A percentile compares a stretch with the other conserved stretches of the same genome.
Conservation (phyloP, 2,797 vertebrate genomes). For the Orientallactaga sibirica region DNA sequence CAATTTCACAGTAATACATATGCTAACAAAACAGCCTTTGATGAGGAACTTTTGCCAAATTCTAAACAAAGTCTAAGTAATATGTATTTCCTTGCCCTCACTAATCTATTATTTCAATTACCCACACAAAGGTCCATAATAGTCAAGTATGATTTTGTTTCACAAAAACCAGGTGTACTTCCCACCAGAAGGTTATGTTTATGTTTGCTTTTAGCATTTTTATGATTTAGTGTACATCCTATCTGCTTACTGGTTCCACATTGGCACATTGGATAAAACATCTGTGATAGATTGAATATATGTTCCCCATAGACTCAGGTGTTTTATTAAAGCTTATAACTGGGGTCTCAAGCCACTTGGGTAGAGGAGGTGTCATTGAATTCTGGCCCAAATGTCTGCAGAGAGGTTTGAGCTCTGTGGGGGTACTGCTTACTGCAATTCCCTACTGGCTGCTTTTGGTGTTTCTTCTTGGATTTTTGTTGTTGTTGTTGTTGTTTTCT, state of each 20-base stretch:
- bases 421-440: too few relatives aligned
- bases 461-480: too few relatives aligned
- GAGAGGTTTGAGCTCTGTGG: too few relatives aligned
- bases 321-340: too few relatives aligned
- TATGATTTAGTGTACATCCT: not conserved
- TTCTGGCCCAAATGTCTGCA: too few relatives aligned
- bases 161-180: slow-evolving; percentile 49
- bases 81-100: not conserved
- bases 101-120: slow-evolving; percentile 59
- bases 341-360: too few relatives aligned
- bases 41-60: slow-evolving; percentile 65
- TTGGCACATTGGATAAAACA: slow-evolving; percentile 30
- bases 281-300: not conserved
- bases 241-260: not conserved
- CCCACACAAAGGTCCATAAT: slow-evolving; percentile 31
- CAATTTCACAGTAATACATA: slow-evolving; percentile 49
- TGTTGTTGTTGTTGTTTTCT: too few relatives aligned
- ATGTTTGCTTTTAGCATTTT: slow-evolving; percentile 52
- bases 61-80: slow-evolving; percentile 59
- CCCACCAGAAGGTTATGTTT: slow-evolving; percentile 25
- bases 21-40: slow-evolving; percentile 26
- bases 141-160: slow-evolving; percentile 48
- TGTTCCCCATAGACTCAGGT: too few relatives aligned
- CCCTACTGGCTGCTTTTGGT: too few relatives aligned
- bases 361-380: too few relatives aligned